phyloP scores from a whole-genome alignment of 1,140 invertebrate species.

The Colletes gigas region DNA sequence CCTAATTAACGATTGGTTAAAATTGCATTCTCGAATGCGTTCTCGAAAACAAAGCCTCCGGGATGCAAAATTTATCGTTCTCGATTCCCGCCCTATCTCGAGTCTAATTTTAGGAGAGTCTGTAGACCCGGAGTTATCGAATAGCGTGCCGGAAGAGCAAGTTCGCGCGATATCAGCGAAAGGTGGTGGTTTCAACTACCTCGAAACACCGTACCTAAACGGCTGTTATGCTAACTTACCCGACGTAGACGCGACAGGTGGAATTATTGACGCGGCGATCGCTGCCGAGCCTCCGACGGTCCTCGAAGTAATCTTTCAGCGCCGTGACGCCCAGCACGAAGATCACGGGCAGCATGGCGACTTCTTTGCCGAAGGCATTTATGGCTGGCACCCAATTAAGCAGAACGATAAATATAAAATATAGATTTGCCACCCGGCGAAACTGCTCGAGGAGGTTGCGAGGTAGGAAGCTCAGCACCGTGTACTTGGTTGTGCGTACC shows the following conservation, averaged over 20 bases:
- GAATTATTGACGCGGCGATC: constrained; percentile 97
- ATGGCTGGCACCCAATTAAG: constrained; percentile 97
- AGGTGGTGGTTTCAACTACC: too few species aligned
- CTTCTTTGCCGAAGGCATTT: constrained; percentile 97
- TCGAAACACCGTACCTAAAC: background rate
- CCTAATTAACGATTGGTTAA: too few species aligned
- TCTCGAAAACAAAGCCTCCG: too few species aligned
- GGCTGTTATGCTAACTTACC: constrained; percentile 84
- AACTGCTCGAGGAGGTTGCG: constrained; percentile 99
- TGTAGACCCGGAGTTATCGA: too few species aligned
- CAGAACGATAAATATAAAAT: constrained; percentile 98
- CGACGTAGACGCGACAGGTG: constrained; percentile 93
- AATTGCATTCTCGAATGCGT: too few species aligned
- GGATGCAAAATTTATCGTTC: too few species aligned
- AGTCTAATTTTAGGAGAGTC: too few species aligned
- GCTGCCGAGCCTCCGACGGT: constrained; percentile 92
- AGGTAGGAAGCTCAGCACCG: constrained; percentile 95
- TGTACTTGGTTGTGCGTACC: constrained; percentile 98
- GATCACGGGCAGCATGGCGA: constrained; percentile 96
- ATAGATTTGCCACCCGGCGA: constrained; percentile 97
- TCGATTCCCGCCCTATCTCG: too few species aligned
- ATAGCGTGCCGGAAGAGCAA: too few species aligned
- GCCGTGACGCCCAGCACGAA: constrained; percentile 98
- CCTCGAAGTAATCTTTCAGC: constrained; percentile 98
- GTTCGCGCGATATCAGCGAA: too few species aligned